Base-by-base conservation (phyloP, 2,888 invertebrate species). In the Plusia festucae region DNA sequence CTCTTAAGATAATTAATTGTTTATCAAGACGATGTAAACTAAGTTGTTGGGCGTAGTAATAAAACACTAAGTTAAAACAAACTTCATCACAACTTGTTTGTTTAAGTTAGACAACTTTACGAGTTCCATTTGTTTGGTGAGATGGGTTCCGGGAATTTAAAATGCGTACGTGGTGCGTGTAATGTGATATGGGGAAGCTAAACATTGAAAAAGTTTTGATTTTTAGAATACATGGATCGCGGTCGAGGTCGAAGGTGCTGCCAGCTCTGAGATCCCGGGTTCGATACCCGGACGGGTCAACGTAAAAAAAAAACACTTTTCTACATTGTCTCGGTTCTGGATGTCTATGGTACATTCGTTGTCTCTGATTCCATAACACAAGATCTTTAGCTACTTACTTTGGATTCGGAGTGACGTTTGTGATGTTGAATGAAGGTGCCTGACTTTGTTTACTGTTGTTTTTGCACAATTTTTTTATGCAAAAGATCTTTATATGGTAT, bases 1-100 rank as follows among this genome's bases (percentile, higher is more conserved):
- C 51, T 66, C 64, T 62, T 67, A 65, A 73, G 68, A 75, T 75
- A 79, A 73, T 77, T 64, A 77, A 77, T 75, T 78, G 76, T 78
- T 70, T 73, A 71, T 68, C 67, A 71, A 79, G 75, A n/a, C 58
- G 65, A 68, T 61, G 71, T 57, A 60, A 79, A 79, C 68, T 79
- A 65, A 70, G 70, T 70, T 77, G 70, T 77, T 73, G 59, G 63
- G 60, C 64, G 68, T n/a, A 60, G 66, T 68, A 73, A 79, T 78
- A 70, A 78, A 80, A 79, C 71, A 73, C 55, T 63, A 76, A 80
- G 67, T 65, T 68, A 54, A 64, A 75, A 68, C 68, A 65, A 78
- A 76, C 70, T 73, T 76, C 52, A 65, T 71, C 62, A 54, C 56
- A 52, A 61, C 64, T 73, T 73, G 76, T 72, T 73, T 68, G 53